A percentile compares a stretch with the other conserved stretches of the same genome.
phyloP scores from a whole-genome alignment of 2,113 vertebrate species.

The Agapornis roseicollis region DNA sequence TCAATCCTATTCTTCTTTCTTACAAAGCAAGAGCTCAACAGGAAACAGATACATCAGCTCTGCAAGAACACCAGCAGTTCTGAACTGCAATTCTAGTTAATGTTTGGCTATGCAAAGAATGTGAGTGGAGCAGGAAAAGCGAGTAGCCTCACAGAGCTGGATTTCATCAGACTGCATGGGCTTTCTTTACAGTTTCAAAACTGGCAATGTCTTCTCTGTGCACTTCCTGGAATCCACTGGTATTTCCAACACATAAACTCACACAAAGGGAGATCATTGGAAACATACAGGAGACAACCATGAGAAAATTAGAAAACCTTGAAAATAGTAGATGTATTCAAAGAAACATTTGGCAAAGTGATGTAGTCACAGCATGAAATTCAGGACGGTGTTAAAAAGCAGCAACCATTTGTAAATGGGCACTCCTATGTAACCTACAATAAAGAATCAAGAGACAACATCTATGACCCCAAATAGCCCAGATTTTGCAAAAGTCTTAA shows the following conservation, averaged over 20 bases:
- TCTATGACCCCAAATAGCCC: not conserved
- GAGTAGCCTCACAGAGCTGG: not conserved
- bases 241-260: not conserved
- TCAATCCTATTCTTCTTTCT: not conserved
- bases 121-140: not conserved
- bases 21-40: not conserved
- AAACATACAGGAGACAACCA: not conserved
- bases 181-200: not conserved
- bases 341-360: not conserved
- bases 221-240: not conserved
- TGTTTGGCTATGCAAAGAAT: conserved; percentile 17
- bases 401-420: not conserved
- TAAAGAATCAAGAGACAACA: not conserved
- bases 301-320: not conserved
- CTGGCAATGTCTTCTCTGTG: not conserved
- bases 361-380: not conserved
- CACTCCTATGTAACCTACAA: not conserved
- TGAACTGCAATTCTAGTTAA: not conserved
- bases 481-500: not conserved
- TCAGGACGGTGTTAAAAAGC: not conserved
- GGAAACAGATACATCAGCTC: not conserved
- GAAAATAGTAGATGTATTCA: not conserved
- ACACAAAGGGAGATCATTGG: not conserved
- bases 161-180: not conserved
- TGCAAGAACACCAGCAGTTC: not conserved